Conservation (phyloP, 1,140 invertebrate species). For the Alviniconcha marisindica region DNA sequence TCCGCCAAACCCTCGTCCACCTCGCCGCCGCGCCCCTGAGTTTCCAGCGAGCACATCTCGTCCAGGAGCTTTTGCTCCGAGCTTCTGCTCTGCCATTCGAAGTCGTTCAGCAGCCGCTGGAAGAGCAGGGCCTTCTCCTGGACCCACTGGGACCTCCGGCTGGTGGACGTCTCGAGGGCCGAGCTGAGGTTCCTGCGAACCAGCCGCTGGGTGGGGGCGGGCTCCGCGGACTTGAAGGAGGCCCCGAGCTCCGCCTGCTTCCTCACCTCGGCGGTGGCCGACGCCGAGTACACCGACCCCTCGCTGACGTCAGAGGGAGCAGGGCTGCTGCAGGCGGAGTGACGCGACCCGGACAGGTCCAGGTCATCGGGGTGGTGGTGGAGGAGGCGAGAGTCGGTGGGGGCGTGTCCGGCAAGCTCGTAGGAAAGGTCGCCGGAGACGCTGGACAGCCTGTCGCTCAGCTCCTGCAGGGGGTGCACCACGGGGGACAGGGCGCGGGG, state of each 20-base stretch:
- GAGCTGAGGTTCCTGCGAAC: background rate
- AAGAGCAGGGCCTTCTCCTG: slow-evolving; percentile 4
- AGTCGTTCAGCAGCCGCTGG: background rate
- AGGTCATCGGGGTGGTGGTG: too few species aligned
- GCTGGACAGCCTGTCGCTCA: slow-evolving; percentile 28
- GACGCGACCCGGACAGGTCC: slow-evolving; percentile 22
- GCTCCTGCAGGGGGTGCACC: slow-evolving; percentile 18
- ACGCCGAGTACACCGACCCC: slow-evolving; percentile 36
- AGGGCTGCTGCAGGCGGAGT: slow-evolving; percentile 33
- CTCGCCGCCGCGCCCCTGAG: background rate
- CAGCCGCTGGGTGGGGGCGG: background rate
- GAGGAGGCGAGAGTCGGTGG: slow-evolving; percentile 2
- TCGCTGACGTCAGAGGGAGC: slow-evolving; percentile 43
- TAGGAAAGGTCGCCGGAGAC: background rate
- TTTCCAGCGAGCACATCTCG: background rate
- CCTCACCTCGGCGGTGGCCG: slow-evolving; percentile 41
- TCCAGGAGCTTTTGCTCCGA: background rate
- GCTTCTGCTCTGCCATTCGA: background rate
- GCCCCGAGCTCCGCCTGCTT: background rate
- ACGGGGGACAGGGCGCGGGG: background rate
- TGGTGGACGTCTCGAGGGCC: background rate
- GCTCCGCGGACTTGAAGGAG: background rate
- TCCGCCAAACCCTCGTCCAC: background rate
- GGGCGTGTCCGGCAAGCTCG: background rate
- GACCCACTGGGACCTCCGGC: background rate